Evolutionary conservation across 2,113 vertebrate species (phyloP).

Genomic region (Limanda limanda): DNA sequence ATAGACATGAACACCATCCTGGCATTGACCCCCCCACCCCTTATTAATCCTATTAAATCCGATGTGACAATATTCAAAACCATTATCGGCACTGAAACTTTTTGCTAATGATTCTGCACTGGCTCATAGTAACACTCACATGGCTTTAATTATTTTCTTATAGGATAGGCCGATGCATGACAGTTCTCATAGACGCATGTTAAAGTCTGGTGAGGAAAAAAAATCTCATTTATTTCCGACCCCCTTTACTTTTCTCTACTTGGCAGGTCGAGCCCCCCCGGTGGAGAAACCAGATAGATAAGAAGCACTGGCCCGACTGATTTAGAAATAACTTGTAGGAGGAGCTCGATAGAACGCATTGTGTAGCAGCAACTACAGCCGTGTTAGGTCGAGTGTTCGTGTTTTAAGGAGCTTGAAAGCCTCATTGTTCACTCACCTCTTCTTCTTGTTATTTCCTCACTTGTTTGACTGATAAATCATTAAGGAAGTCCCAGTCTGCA

Average conservation of each 20-base stretch:
- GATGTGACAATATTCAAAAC: background rate
- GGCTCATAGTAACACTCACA: slow-evolving; percentile 2
- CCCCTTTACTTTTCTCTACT: too few species aligned
- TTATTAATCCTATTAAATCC: too few species aligned
- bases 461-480: background rate
- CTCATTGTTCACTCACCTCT: slow-evolving; percentile 22
- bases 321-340: slow-evolving; percentile 30
- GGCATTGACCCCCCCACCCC: too few species aligned
- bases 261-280: too few species aligned
- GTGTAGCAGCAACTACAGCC: slow-evolving; percentile 53
- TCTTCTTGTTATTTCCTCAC: slow-evolving; percentile 12
- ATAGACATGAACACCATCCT: too few species aligned
- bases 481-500: slow-evolving; percentile 29
- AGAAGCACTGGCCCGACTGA: slow-evolving; percentile 25
- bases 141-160: background rate
- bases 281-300: slow-evolving; percentile 32
- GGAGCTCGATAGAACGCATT: slow-evolving; percentile 15
- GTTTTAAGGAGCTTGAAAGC: slow-evolving; percentile 31
- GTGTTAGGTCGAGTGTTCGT: slow-evolving; percentile 42
- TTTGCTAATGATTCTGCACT: slow-evolving; percentile 5
- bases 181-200: slow-evolving; percentile 6
- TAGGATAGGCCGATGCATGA: slow-evolving; percentile 10
- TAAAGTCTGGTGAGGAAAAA: slow-evolving; percentile 3
- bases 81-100: background rate
- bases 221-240: background rate